These are phyloP conservation scores for Lates calcarifer DNA, from an alignment of 2,113 vertebrate species.

Conservation along the genomic window DNA sequence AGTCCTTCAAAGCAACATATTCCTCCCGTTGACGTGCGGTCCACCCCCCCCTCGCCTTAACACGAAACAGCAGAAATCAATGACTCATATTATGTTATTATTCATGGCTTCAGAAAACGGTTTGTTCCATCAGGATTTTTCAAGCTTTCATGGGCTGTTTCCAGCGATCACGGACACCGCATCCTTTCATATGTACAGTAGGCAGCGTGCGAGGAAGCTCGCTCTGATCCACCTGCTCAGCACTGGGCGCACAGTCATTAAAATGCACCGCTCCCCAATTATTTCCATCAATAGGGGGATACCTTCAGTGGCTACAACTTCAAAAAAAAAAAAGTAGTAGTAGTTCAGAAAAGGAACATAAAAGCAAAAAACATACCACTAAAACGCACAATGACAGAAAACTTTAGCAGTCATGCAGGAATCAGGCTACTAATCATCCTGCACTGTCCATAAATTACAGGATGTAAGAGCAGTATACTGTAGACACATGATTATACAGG, in stretches of 20 bases:
- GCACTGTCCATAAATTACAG: conserved; percentile 1
- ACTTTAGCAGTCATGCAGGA: not conserved
- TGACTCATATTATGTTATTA: conserved; percentile 52
- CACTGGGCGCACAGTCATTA: conserved; percentile 49
- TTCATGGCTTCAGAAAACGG: conserved; percentile 41
- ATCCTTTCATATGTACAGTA: conserved; percentile 60
- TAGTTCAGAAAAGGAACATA: conserved; percentile 27
- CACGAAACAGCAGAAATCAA: conserved; percentile 48
- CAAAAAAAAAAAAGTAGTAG: conserved; percentile 32
- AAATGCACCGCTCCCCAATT: conserved; percentile 62
- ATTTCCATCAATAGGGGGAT: conserved; percentile 63
- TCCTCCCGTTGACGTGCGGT: conserved; percentile 7
- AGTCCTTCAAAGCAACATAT: conserved; percentile 51
- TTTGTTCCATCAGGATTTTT: conserved; percentile 37
- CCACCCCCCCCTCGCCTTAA: not conserved
- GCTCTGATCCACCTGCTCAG: conserved; percentile 58
- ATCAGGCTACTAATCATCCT: conserved; percentile 45
- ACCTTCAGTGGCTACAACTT: conserved; percentile 57
- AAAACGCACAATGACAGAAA: not conserved
- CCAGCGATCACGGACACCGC: not conserved
- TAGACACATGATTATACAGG: not conserved
- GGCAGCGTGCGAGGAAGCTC: conserved; percentile 36
- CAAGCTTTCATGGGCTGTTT: conserved; percentile 35
- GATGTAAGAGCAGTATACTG: conserved; percentile 1
- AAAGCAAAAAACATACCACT: conserved; percentile 8